Conservation (phyloP, 2,888 invertebrate genomes). For the Danaus chrysippus region DNA sequence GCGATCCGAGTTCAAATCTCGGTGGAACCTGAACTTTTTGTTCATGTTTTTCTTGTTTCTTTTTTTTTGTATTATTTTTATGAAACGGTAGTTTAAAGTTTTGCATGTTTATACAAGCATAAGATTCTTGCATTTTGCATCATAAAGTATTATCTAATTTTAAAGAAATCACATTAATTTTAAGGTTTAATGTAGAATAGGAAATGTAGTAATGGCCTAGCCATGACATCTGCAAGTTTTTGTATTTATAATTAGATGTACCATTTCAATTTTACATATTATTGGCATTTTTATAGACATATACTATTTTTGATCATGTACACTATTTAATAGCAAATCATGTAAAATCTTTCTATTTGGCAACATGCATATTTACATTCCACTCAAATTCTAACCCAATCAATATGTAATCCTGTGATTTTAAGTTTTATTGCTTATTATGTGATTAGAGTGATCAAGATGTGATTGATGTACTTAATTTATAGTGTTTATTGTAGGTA, state of each 20-base stretch:
- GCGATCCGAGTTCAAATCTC: conserved; percentile 91
- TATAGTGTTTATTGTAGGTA: conserved; percentile 7
- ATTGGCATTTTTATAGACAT: neutral
- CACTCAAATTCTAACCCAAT: neutral
- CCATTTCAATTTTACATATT: neutral
- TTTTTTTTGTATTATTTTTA: conserved; percentile 2
- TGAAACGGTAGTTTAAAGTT: neutral
- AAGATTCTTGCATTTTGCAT: neutral
- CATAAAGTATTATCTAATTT: neutral
- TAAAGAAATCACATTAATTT: no score
- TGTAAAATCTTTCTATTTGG: neutral
- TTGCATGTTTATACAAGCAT: neutral
- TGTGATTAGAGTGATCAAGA: conserved; percentile 28
- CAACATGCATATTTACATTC: neutral
- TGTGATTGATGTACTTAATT: conserved; percentile 34
- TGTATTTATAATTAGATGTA: conserved; percentile 14
- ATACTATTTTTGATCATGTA: no score
- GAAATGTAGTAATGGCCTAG: conserved; percentile 38
- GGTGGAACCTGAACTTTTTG: conserved; percentile 80
- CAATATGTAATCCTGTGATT: conserved; percentile 40
- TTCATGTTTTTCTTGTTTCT: conserved; percentile 13
- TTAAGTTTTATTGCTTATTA: conserved; percentile 23
- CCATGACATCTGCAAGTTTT: conserved; percentile 43
- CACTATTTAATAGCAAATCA: no score
- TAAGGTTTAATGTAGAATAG: neutral